Conservation (phyloP, 2,888 invertebrate species). For the Zeuzera pyrina region DNA sequence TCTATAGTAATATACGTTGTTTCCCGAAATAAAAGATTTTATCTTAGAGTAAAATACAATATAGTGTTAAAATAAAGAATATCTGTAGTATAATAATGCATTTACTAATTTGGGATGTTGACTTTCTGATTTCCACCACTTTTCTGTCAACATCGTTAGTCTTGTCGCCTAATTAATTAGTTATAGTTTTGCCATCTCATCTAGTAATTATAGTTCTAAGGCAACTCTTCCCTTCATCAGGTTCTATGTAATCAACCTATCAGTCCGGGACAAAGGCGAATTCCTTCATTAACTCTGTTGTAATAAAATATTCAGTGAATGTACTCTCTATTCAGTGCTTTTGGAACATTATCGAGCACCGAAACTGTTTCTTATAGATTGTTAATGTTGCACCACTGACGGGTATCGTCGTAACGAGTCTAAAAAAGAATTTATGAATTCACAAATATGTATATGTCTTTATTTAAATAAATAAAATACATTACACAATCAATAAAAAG, state of each 20-base stretch:
- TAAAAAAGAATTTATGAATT: too few relatives aligned
- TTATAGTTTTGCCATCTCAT: too few relatives aligned
- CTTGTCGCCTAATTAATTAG: too few relatives aligned
- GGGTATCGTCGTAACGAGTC: too few relatives aligned
- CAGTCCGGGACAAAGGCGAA: conserved; percentile 53
- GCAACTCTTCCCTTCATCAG: conserved; percentile 24
- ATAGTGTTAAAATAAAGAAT: neutral
- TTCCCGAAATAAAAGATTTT: neutral
- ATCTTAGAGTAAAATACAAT: neutral
- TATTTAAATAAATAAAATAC: too few relatives aligned
- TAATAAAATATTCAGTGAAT: conserved; percentile 58
- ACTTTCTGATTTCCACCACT: too few relatives aligned
- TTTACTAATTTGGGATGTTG: conserved; percentile 1
- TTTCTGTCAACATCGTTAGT: too few relatives aligned
- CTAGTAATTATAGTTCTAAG: conserved; percentile 19
- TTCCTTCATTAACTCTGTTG: conserved; percentile 58
- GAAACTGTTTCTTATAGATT: too few relatives aligned
- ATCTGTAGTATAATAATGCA: neutral
- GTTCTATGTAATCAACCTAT: conserved; percentile 52
- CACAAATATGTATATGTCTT: too few relatives aligned
- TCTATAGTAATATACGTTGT: neutral
- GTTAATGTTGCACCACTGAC: too few relatives aligned
- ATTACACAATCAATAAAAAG: too few relatives aligned
- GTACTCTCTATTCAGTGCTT: conserved; percentile 1
- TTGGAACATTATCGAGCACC: too few relatives aligned